A percentile compares a stretch with the other conserved stretches of the same genome.
phyloP scores from a whole-genome alignment of 2,888 invertebrate species.

The Microctonus hyperodae region DNA sequence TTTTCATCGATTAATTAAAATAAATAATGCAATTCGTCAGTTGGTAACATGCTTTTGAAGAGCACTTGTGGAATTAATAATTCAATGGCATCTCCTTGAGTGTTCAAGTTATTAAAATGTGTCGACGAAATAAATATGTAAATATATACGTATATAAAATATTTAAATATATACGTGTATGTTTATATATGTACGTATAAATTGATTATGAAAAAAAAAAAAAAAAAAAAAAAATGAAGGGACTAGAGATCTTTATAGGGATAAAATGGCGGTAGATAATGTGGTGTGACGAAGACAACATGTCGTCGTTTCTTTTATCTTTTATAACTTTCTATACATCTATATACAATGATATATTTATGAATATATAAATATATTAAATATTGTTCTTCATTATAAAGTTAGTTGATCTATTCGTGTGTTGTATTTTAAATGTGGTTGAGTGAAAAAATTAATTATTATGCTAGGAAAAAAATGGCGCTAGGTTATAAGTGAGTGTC shows the following conservation, averaged over 20 bases:
- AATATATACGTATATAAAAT: constrained; percentile 23
- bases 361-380: constrained; percentile 21
- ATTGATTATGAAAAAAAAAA: constrained; percentile 19
- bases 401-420: background rate
- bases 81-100: background rate
- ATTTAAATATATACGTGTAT: constrained; percentile 21
- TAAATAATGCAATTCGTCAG: background rate
- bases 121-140: constrained; percentile 10
- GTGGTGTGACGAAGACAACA: constrained; percentile 23
- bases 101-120: constrained; percentile 17
- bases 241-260: constrained; percentile 1
- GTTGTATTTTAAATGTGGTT: background rate
- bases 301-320: constrained; percentile 51
- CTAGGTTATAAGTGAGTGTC: too few species aligned
- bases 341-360: constrained; percentile 33
- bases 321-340: constrained; percentile 55
- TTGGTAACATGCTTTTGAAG: background rate
- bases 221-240: constrained; percentile 12
- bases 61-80: background rate
- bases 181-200: too few species aligned
- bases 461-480: too few species aligned
- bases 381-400: background rate
- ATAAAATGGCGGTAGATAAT: constrained; percentile 14
- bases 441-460: background rate
- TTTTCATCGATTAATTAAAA: background rate